Conservation (phyloP, 1,140 invertebrate species). For the Capitella teleta region DNA sequence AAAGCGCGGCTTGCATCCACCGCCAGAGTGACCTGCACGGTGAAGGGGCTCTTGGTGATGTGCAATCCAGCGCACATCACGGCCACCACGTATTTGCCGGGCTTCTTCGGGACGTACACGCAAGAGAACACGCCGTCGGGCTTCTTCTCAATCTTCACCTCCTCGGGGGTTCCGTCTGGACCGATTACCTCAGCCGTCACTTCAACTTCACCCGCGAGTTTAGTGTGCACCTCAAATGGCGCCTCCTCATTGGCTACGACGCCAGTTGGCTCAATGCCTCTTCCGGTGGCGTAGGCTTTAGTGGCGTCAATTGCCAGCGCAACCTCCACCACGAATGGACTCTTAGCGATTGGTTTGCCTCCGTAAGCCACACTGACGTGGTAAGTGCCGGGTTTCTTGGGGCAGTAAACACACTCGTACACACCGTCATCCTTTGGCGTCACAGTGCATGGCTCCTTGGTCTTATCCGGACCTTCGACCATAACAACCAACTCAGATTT, state of each 20-base stretch:
- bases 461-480: slow-evolving; percentile 41
- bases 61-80: slow-evolving; percentile 77
- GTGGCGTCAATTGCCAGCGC: slow-evolving; percentile 41
- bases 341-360: slow-evolving; percentile 37
- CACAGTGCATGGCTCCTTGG: slow-evolving; percentile 22
- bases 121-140: slow-evolving; percentile 57
- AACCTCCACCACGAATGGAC: slow-evolving; percentile 57
- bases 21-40: slow-evolving; percentile 62
- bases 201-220: slow-evolving; percentile 66
- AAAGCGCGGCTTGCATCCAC: slow-evolving; percentile 38
- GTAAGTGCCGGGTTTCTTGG: slow-evolving; percentile 83
- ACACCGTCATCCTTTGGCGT: slow-evolving; percentile 25
- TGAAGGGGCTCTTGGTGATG: slow-evolving; percentile 71
- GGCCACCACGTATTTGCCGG: slow-evolving; percentile 62
- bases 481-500: slow-evolving; percentile 66
- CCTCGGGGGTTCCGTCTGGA: slow-evolving; percentile 50
- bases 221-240: slow-evolving; percentile 58
- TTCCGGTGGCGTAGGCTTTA: slow-evolving; percentile 36
- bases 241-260: slow-evolving; percentile 30
- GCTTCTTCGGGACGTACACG: slow-evolving; percentile 63
- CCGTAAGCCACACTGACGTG: slow-evolving; percentile 85
- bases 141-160: slow-evolving; percentile 57
- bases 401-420: slow-evolving; percentile 43
- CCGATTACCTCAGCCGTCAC: slow-evolving; percentile 48
- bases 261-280: slow-evolving; percentile 37